These are phyloP conservation scores for Criorhina ranunculi DNA, from an alignment of 2,888 invertebrate species.

Conservation along the genomic window DNA sequence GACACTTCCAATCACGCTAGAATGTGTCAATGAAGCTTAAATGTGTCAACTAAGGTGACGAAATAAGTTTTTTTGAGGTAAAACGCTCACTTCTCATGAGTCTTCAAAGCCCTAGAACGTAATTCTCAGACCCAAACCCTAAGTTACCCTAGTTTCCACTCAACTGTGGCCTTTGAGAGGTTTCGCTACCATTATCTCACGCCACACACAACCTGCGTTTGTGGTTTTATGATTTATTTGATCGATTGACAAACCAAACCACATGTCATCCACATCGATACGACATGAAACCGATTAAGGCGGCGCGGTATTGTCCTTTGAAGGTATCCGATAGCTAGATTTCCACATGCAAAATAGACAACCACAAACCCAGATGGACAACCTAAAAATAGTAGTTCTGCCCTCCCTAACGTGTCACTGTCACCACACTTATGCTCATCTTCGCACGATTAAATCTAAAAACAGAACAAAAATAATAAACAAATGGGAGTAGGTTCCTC, in stretches of 20 bases:
- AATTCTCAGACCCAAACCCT: too few relatives aligned
- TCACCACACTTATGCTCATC: neutral
- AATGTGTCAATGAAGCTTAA: too few relatives aligned
- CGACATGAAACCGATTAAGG: constrained; percentile 1
- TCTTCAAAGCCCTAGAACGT: too few relatives aligned
- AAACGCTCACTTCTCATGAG: too few relatives aligned
- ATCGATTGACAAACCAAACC: neutral
- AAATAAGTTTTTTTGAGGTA: too few relatives aligned
- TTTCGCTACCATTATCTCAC: neutral
- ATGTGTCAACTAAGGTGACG: too few relatives aligned
- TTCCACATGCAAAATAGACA: neutral
- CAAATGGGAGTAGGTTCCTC: constrained; percentile 5
- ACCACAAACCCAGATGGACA: neutral
- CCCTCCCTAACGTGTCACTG: neutral
- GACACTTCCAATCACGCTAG: too few relatives aligned
- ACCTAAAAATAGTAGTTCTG: neutral
- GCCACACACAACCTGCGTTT: neutral
- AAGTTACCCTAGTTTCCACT: too few relatives aligned
- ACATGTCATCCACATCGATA: neutral
- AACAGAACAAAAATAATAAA: constrained; percentile 8
- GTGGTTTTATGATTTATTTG: constrained; percentile 8
- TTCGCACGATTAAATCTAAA: neutral
- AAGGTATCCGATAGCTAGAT: constrained; percentile 1
- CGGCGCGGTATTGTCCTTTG: neutral
- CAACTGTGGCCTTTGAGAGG: too few relatives aligned